Percentiles rank a stretch among this genome's conserved stretches.
These are phyloP conservation scores for Malurus elegans DNA, from an alignment of 2,113 vertebrate genomes.

Conservation along the genomic window DNA sequence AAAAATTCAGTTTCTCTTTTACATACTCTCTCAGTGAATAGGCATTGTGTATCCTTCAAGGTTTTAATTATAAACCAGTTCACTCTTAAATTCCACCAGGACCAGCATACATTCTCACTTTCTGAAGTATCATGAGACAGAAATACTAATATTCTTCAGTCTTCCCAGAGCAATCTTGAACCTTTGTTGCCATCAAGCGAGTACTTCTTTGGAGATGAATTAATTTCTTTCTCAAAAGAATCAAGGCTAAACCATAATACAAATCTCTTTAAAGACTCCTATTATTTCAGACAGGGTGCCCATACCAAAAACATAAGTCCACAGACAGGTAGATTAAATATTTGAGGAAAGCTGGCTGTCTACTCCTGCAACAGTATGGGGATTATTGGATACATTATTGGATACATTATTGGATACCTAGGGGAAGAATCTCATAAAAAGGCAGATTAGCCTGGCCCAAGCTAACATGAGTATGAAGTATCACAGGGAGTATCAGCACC, in stretches of 20 bases:
- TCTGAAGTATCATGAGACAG: not conserved
- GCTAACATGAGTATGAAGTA: not conserved
- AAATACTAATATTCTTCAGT: not conserved
- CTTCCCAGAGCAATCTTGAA: not conserved
- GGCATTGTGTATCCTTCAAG: fast-evolving
- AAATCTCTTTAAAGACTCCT: not conserved
- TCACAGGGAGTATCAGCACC: not conserved
- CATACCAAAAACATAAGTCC: not conserved
- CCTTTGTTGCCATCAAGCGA: not conserved
- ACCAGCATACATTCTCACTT: not conserved
- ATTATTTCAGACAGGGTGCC: not conserved
- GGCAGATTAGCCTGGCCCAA: not conserved
- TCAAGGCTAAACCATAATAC: not conserved
- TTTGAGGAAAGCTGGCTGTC: not conserved
- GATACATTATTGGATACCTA: not conserved
- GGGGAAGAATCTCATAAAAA: not conserved
- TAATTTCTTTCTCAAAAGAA: not conserved
- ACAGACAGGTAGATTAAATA: not conserved
- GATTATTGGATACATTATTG: not conserved
- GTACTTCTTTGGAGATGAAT: not conserved
- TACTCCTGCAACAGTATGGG: not conserved
- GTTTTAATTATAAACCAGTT: not conserved
- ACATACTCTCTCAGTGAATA: not conserved
- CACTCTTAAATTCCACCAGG: not conserved
- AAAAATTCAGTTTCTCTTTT: not conserved